Conservation (phyloP, 1,140 invertebrate genomes). For the Potamilus streckersoni region DNA sequence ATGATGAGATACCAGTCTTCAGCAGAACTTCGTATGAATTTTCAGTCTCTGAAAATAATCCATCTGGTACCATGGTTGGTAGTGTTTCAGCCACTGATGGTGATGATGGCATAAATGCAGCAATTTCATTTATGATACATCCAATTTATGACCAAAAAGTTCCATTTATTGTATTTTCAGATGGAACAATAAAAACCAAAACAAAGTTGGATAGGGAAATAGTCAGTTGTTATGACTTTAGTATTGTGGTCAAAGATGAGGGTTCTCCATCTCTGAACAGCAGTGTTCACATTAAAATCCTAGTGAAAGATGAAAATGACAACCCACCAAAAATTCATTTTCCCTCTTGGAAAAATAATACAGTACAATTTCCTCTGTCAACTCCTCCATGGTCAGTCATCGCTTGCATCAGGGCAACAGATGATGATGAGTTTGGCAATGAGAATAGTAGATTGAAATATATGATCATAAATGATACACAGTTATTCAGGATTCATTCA, state of each 20-base stretch:
- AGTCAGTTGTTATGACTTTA: conserved; percentile 79
- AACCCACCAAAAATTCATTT: conserved; percentile 19
- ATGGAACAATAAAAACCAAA: conserved; percentile 29
- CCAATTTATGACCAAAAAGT: conserved; percentile 6
- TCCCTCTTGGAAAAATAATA: conserved; percentile 21
- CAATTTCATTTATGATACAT: conserved; percentile 23
- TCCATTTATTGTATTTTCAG: conserved; percentile 26
- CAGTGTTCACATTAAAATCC: conserved; percentile 84
- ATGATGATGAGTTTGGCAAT: conserved; percentile 24
- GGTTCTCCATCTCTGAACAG: conserved; percentile 25
- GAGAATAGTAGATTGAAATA: conserved; percentile 20
- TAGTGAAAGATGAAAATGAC: conserved; percentile 70
- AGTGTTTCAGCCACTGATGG: conserved; percentile 18
- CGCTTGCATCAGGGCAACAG: conserved; percentile 1
- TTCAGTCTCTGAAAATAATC: conserved; percentile 36
- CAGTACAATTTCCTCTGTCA: background rate
- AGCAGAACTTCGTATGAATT: conserved; percentile 29
- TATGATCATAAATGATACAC: conserved; percentile 21
- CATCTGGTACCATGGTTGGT: conserved; percentile 27
- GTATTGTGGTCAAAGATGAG: conserved; percentile 71
- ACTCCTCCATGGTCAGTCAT: conserved; percentile 17
- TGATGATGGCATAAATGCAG: conserved; percentile 28
- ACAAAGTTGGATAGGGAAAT: conserved; percentile 81
- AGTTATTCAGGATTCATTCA: conserved; percentile 26
- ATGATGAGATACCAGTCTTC: conserved; percentile 45